A percentile compares a stretch with the other conserved stretches of the same genome.
Conservation (phyloP, 2,888 invertebrate species). For the Digitonthophagus gazella region DNA sequence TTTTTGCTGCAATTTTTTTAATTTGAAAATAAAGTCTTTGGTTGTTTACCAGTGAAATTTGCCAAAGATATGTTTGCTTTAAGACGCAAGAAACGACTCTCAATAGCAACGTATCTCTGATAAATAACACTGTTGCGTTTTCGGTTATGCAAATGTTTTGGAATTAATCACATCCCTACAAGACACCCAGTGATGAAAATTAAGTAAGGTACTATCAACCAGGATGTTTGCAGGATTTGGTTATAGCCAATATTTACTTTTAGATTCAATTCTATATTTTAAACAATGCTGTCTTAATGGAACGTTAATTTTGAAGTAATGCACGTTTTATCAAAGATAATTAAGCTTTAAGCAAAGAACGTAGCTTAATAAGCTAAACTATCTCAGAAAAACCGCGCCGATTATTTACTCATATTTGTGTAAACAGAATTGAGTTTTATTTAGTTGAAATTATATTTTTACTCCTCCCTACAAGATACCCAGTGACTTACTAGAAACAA, state of each 20-base stretch:
- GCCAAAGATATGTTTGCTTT: neutral
- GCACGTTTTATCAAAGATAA: neutral
- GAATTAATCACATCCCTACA: too few species aligned
- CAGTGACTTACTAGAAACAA: neutral
- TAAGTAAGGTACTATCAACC: too few species aligned
- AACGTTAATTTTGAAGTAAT: too few species aligned
- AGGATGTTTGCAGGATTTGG: too few species aligned
- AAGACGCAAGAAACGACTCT: neutral
- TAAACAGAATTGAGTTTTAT: neutral
- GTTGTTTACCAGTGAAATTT: neutral
- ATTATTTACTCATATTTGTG: neutral
- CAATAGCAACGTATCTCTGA: neutral
- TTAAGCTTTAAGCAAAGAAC: neutral
- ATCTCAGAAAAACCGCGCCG: neutral
- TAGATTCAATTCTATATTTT: too few species aligned
- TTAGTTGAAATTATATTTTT: neutral
- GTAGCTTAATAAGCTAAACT: neutral
- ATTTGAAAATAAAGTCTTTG: neutral
- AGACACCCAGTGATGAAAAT: too few species aligned
- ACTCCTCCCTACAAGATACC: neutral
- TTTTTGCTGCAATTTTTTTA: too few species aligned
- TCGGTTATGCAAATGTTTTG: neutral
- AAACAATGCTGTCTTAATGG: too few species aligned
- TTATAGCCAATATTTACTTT: too few species aligned
- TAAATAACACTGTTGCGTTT: neutral